A percentile compares a stretch with the other conserved stretches of the same genome.
phyloP scores from a whole-genome alignment of 2,888 invertebrate genomes.

The Melanostoma scalare region DNA sequence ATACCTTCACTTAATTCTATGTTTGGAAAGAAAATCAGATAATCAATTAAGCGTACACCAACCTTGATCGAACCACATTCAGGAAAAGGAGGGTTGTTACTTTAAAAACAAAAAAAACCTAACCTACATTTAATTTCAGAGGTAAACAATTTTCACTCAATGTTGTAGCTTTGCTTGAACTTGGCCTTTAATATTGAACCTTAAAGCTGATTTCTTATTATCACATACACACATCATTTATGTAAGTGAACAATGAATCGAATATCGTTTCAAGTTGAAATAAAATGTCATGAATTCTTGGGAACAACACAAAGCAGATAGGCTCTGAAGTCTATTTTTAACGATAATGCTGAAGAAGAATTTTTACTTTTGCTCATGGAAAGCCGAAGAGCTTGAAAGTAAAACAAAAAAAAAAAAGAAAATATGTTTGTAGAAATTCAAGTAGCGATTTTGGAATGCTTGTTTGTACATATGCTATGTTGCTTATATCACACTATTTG shows the following conservation, averaged over 20 bases:
- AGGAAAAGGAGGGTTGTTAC: no score
- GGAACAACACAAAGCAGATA: slow-evolving; percentile 12
- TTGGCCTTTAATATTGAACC: slow-evolving; percentile 26
- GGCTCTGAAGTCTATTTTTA: slow-evolving; percentile 40
- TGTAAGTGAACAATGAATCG: neutral
- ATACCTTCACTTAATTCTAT: no score
- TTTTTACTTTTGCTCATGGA: slow-evolving; percentile 24
- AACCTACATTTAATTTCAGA: no score
- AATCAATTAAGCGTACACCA: no score
- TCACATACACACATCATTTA: neutral
- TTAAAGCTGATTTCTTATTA: slow-evolving; percentile 30
- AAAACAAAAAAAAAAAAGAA: neutral
- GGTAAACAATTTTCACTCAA: no score
- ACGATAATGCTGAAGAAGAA: slow-evolving; percentile 4
- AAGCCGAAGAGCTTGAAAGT: slow-evolving; percentile 26
- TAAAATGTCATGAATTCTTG: neutral
- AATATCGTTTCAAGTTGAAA: slow-evolving; percentile 4
- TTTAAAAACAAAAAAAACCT: no score
- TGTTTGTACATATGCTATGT: no score
- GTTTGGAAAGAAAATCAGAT: no score
- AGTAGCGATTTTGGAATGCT: no score
- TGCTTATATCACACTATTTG: no score
- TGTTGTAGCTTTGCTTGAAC: slow-evolving; percentile 15
- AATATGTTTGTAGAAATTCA: no score
- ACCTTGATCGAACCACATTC: no score